Percentiles rank a stretch among this genome's conserved stretches.
Conservation (phyloP, 2,113 vertebrate genomes). For the Aldabrachelys gigantea region DNA sequence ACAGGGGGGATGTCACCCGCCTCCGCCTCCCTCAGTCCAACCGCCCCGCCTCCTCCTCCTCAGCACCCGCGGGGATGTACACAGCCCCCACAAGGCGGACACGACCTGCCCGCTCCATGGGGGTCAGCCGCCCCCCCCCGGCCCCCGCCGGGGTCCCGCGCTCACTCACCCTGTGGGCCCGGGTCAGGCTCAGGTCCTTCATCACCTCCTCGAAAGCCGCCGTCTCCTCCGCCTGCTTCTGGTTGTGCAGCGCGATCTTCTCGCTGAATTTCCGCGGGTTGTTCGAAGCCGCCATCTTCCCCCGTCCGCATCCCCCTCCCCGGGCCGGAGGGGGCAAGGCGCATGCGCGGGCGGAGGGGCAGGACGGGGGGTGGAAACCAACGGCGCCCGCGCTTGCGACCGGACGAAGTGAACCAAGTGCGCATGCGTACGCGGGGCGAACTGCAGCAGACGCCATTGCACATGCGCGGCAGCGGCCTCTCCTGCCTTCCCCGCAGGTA, state of each 20-base stretch:
- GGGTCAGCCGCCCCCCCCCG: not conserved
- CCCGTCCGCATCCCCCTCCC: slow-evolving; percentile 69
- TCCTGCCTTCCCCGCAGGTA: accelerated
- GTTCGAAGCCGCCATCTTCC: slow-evolving; percentile 97
- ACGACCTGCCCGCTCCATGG: not conserved
- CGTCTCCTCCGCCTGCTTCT: slow-evolving; percentile 96
- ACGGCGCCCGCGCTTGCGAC: slow-evolving; percentile 44
- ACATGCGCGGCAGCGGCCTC: slow-evolving; percentile 20
- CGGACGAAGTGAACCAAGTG: not conserved
- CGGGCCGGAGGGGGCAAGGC: slow-evolving; percentile 36
- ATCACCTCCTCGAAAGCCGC: slow-evolving; percentile 96
- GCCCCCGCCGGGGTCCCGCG: not conserved
- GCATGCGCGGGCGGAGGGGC: slow-evolving; percentile 44
- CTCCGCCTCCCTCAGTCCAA: not conserved
- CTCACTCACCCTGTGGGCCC: slow-evolving; percentile 91
- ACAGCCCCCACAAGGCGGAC: no score
- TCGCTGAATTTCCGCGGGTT: slow-evolving; percentile 99
- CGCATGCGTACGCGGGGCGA: not conserved
- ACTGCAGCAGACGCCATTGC: not conserved
- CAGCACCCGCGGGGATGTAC: no score
- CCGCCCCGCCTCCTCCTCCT: no score
- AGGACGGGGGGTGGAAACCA: not conserved
- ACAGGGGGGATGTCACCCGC: no score
- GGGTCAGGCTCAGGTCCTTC: slow-evolving; percentile 94
- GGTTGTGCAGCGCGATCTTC: slow-evolving; percentile 96